Evolutionary conservation across 2,888 invertebrate species (phyloP), one percentile per base, ranked within the genome.

Genomic region (Dasypolia templi): DNA sequence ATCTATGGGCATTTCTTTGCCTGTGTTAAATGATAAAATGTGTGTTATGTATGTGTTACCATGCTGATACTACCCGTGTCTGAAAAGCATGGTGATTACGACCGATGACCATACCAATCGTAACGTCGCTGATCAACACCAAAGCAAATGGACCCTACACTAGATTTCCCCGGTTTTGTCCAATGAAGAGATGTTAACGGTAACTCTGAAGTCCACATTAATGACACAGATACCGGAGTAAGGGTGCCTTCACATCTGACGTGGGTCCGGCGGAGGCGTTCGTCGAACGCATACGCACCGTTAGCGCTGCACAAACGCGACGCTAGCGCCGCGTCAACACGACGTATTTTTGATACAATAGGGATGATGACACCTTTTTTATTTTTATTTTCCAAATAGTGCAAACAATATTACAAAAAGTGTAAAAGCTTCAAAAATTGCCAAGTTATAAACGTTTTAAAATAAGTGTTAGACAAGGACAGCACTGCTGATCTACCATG

Each of bases 161-260:
- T 75, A 58, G 17, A 26, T 56, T 46, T 62, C 32, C 51, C 61
- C 26, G 69, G 39, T 65, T 35, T 70, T 44, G 29, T 66, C 44
- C 42, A 65, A 56, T 35, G 39, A 53, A 72, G n/a, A 51, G 44
- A 62, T 62, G 55, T 59, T 67, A 71, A 55, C 65, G 53, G 49
- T 68, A 67, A 75, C 62, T 72, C 29, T 26, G 56, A 49, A 74
- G 46, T 55, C 58, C 55, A 74, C 56, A 72, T 85, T 84, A 72
- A 64, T 63, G 78, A 77, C 79, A 73, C 64, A 63, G 49, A 72
- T 63, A 58, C 56, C 67, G 79, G 79, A 49, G 58, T 35, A 67
- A 72, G 79, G 63, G 72, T 79, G 75, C 55, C 77, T 77, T 76
- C 75, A 49, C 78, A 76, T 77, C 61, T 26, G 49, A 69, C 77